A percentile compares a stretch with the other conserved stretches of the same genome.
Conservation (phyloP, 2,797 vertebrate species). For the Cossypha polioptera region DNA sequence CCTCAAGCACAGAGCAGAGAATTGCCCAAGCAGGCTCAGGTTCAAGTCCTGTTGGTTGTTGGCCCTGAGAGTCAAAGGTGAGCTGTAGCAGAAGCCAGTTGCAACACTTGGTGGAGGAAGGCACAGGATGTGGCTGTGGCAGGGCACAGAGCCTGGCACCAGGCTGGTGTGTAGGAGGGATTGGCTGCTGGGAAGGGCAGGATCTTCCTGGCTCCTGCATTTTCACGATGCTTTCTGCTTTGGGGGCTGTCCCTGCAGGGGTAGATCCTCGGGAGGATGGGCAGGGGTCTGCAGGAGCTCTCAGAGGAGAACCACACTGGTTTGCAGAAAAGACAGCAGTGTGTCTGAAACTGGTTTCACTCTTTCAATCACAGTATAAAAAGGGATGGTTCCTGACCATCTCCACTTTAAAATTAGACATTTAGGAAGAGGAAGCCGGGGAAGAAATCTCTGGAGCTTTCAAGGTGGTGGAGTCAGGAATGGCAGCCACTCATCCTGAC, state of each 20-base stretch:
- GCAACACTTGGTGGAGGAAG: neutral
- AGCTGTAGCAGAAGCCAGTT: neutral
- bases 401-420: neutral
- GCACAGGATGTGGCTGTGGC: rapidly evolving
- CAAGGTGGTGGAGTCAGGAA: neutral
- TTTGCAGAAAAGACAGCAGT: neutral
- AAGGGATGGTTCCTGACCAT: neutral
- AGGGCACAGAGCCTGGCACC: neutral
- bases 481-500: neutral
- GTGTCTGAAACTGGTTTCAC: neutral
- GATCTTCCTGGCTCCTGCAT: neutral
- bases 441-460: neutral
- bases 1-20: neutral
- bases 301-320: neutral
- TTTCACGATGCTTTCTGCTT: rapidly evolving
- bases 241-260: rapidly evolving
- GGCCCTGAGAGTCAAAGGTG: neutral
- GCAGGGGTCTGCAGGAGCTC: neutral
- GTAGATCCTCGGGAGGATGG: rapidly evolving
- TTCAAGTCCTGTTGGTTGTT: neutral
- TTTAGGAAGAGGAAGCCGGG: neutral
- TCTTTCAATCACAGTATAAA: neutral
- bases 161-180: rapidly evolving
- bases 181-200: neutral
- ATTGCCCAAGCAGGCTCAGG: neutral